A percentile compares a stretch with the other conserved stretches of the same genome.
Conservation (phyloP, 2,888 invertebrate genomes). For the Mythimna ferrago region DNA sequence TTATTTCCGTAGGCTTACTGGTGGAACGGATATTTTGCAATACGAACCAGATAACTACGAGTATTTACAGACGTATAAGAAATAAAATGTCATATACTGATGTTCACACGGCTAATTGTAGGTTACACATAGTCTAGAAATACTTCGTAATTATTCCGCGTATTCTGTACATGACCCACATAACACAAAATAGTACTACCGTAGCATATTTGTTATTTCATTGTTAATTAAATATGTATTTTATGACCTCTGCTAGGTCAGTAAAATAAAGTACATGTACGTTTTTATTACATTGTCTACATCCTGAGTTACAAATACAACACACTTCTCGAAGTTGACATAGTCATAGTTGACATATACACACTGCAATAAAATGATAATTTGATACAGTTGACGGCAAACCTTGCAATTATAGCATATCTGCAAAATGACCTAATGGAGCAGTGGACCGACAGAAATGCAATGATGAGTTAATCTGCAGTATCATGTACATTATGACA, state of each 20-base stretch:
- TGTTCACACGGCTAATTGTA: slow-evolving; percentile 62
- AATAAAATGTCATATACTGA: slow-evolving; percentile 47
- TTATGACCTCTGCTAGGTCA: slow-evolving; percentile 13
- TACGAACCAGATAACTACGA: slow-evolving; percentile 48
- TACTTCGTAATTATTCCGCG: slow-evolving; percentile 47
- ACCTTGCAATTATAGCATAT: slow-evolving; percentile 29
- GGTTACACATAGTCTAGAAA: slow-evolving; percentile 49
- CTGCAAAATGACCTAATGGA: slow-evolving; percentile 46
- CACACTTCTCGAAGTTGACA: slow-evolving; percentile 2
- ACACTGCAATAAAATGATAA: slow-evolving; percentile 31
- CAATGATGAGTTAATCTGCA: slow-evolving; percentile 53
- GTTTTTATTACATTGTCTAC: slow-evolving; percentile 24
- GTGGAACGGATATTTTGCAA: slow-evolving; percentile 63
- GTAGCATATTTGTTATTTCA: slow-evolving; percentile 13
- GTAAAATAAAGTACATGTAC: slow-evolving; percentile 4
- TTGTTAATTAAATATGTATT: slow-evolving; percentile 18
- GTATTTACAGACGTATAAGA: slow-evolving; percentile 35
- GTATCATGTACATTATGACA: slow-evolving; percentile 41
- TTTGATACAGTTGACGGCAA: slow-evolving; percentile 26
- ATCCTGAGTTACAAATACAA: background rate
- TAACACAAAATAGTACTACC: slow-evolving; percentile 23
- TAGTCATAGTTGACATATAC: background rate
- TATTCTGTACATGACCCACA: slow-evolving; percentile 51
- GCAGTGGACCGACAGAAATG: slow-evolving; percentile 32
- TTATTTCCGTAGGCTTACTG: slow-evolving; percentile 64